A percentile compares a stretch with the other conserved stretches of the same genome.
Evolutionary conservation across 2,797 vertebrate genomes (phyloP).

Genomic region (Pseudochaenichthys georgianus): DNA sequence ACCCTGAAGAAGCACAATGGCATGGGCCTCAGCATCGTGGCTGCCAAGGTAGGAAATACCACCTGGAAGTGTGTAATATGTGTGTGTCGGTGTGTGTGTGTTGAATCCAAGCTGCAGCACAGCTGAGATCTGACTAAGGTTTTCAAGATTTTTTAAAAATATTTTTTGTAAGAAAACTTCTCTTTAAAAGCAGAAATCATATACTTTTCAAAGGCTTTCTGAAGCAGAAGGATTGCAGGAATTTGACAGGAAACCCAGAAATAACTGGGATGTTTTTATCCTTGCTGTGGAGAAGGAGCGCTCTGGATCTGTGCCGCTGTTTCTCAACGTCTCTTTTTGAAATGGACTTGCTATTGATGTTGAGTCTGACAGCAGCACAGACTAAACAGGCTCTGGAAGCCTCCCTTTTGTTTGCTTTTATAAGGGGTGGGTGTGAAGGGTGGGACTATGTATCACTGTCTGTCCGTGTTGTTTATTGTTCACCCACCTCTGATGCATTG

Average conservation of each 20-base stretch:
- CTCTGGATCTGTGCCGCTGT: background rate
- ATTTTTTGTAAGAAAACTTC: constrained; percentile 13
- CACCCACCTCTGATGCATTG: constrained; percentile 7
- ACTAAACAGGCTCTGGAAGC: constrained; percentile 60
- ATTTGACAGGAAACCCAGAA: constrained; percentile 50
- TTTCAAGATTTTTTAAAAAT: constrained; percentile 21
- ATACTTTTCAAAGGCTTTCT: constrained; percentile 11
- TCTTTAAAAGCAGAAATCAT: constrained; percentile 4
- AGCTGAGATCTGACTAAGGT: constrained; percentile 1
- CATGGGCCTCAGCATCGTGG: constrained; percentile 99
- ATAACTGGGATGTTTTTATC: constrained; percentile 41
- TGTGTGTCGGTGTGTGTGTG: background rate
- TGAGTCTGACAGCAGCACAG: constrained; percentile 67
- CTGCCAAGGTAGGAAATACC: constrained; percentile 92
- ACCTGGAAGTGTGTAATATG: constrained; percentile 9
- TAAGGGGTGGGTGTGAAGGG: background rate
- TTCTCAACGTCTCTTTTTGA: constrained; percentile 30
- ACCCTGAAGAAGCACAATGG: constrained; percentile 99
- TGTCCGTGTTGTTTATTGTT: constrained; percentile 22
- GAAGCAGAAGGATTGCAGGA: background rate
- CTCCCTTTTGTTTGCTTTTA: constrained; percentile 32
- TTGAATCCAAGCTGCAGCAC: background rate
- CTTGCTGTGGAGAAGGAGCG: constrained; percentile 4
- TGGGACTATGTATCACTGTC: constrained; percentile 8
- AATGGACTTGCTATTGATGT: constrained; percentile 59